Evolutionary conservation across 2,797 vertebrate species (phyloP), one percentile per base, ranked within the genome.

Genomic region (Orientallactaga sibirica): DNA sequence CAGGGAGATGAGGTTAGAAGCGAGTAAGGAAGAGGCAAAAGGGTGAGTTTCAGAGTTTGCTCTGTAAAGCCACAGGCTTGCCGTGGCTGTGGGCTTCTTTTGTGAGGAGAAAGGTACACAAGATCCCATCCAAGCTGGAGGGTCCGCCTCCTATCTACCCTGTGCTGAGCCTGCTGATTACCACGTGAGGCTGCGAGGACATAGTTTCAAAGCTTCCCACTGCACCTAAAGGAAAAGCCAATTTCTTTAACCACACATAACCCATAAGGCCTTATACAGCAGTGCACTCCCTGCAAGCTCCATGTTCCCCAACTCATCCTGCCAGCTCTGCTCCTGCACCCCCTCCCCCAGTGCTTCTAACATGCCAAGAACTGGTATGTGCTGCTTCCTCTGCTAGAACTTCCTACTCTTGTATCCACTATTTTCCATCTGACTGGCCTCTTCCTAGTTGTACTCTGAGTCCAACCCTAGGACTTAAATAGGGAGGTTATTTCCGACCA

Each of bases 161-260:
- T 79, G 18, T 75, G 24, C 67, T 74, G 83, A 86, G 9, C 14
- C 33, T 64, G 76, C 18, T 62, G 27, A 75, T 92, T 81, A 61
- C 52, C 15, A 90, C 33, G 33, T 37, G 92, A 92, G 61, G 33
- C 66, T 96, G 55, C 64, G 82, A 29, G 75, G 64, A 93, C 84
- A 87, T 74, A 48, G 41, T 84, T 89, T 58, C 52, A 91, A 86
- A 86, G 7, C 4, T 66, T 84, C 22, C 71, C 20, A 16, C 37
- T 75, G 8, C 33, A n/a, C 37, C 71, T 75, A 24, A 41, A 79
- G 71, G 66, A 64, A 86, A 86, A 86, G 82, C 25, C 66, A n/a
- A 55, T 55, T 12, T 70, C 71, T 7, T 82, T 83, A 67, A 12
- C 4, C 55, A 58, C 3, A 7, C 12, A 12, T 14, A 7, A 20